Percentiles rank a stretch among this genome's conserved stretches.
Evolutionary conservation across 2,888 invertebrate species (phyloP).

Genomic region (Pollenia labialis): DNA sequence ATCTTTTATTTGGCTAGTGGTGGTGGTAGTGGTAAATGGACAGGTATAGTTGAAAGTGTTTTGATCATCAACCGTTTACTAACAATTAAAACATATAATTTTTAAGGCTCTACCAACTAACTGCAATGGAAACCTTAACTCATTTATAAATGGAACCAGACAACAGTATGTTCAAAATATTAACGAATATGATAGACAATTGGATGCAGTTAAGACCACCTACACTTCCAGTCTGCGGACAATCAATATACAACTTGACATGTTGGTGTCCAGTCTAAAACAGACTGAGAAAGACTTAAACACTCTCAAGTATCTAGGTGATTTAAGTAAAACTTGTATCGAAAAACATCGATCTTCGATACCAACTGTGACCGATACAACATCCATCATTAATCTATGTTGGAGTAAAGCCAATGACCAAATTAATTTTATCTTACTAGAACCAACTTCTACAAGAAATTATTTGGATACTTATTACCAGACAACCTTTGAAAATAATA

Average conservation of each 20-base stretch:
- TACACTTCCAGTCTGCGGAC: slow-evolving; percentile 45
- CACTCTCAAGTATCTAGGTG: slow-evolving; percentile 63
- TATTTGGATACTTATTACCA: slow-evolving; percentile 68
- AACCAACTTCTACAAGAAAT: neutral
- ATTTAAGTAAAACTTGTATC: slow-evolving; percentile 68
- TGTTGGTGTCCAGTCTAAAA: slow-evolving; percentile 40
- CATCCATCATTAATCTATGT: slow-evolving; percentile 53
- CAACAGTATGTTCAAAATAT: slow-evolving; percentile 54
- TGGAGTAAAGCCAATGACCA: slow-evolving; percentile 24
- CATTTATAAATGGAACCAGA: neutral
- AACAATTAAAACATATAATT: too few species aligned
- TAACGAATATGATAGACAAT: slow-evolving; percentile 35
- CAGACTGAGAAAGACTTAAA: slow-evolving; percentile 58
- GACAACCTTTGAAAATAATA: slow-evolving; percentile 30
- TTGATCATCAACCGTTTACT: neutral
- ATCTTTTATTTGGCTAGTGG: neutral
- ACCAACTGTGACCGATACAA: slow-evolving; percentile 39
- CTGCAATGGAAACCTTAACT: too few species aligned
- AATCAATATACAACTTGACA: slow-evolving; percentile 34
- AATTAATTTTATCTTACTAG: too few species aligned
- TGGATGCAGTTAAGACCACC: slow-evolving; percentile 38
- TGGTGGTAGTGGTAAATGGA: neutral
- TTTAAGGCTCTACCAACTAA: too few species aligned
- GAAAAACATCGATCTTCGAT: slow-evolving; percentile 63
- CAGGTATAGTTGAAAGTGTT: neutral